phyloP scores from a whole-genome alignment of 2,888 invertebrate species.

The Mongoloraphidia duomilia region DNA sequence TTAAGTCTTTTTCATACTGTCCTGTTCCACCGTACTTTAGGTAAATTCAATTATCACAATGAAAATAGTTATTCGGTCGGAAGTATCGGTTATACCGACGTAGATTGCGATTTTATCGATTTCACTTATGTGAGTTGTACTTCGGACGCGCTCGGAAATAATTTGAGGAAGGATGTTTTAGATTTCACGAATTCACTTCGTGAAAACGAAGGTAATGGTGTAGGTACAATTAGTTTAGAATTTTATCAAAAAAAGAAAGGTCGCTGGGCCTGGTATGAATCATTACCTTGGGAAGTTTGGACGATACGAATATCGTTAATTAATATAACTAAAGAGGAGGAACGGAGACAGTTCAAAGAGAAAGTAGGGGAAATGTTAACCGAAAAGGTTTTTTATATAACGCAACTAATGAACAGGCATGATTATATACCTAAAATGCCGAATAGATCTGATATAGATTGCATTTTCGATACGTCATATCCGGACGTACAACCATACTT shows the following conservation, averaged over 20 bases:
- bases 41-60: slow-evolving; percentile 87
- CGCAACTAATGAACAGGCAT: slow-evolving; percentile 88
- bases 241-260: slow-evolving; percentile 87
- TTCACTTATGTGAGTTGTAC: slow-evolving; percentile 94
- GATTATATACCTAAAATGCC: slow-evolving; percentile 96
- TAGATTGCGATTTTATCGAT: slow-evolving; percentile 96
- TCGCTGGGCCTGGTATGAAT: slow-evolving; percentile 80
- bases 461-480: slow-evolving; percentile 88
- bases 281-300: slow-evolving; percentile 98
- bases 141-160: slow-evolving; percentile 60
- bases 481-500: slow-evolving; percentile 93
- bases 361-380: slow-evolving; percentile 75
- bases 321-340: slow-evolving; percentile 71
- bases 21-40: slow-evolving; percentile 76
- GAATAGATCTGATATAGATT: slow-evolving; percentile 77
- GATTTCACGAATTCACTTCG: slow-evolving; percentile 65
- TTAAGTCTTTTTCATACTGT: slow-evolving; percentile 86
- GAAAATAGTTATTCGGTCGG: slow-evolving; percentile 94
- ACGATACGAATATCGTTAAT: slow-evolving; percentile 83
- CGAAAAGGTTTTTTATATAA: slow-evolving; percentile 88
- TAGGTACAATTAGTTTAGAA: slow-evolving; percentile 81
- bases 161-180: slow-evolving; percentile 59
- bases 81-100: slow-evolving; percentile 88
- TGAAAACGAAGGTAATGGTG: slow-evolving; percentile 48
- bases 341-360: slow-evolving; percentile 75